These are phyloP conservation scores for Congeria kusceri DNA, from an alignment of 2,888 invertebrate genomes.

Conservation along the genomic window DNA sequence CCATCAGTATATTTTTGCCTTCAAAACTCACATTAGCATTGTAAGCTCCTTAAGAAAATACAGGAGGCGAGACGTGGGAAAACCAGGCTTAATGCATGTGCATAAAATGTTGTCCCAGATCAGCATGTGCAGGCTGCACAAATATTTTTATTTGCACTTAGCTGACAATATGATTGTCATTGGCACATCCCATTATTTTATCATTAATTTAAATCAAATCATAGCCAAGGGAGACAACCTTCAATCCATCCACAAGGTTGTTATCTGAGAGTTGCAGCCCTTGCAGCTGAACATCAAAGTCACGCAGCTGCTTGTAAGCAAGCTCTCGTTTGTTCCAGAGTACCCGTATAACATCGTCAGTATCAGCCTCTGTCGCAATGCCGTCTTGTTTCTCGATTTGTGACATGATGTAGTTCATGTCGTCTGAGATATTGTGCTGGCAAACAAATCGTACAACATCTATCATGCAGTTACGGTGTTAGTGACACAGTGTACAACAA, in stretches of 20 bases:
- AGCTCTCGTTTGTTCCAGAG: conserved; percentile 78
- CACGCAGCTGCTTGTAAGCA: conserved; percentile 69
- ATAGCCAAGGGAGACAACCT: conserved; percentile 60
- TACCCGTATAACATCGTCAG: conserved; percentile 75
- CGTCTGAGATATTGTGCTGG: conserved; percentile 51
- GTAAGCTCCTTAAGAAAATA: no score
- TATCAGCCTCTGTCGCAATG: conserved; percentile 59
- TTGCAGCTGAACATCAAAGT: conserved; percentile 74
- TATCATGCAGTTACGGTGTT: not conserved
- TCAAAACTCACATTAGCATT: no score
- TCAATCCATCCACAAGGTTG: conserved; percentile 72
- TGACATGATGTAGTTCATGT: conserved; percentile 73
- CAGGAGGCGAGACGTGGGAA: no score
- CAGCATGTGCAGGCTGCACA: no score
- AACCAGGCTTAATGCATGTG: no score
- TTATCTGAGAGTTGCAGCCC: conserved; percentile 74
- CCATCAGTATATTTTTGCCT: no score
- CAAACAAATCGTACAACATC: conserved; percentile 28
- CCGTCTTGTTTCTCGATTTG: conserved; percentile 78
- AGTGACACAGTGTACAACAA: no score
- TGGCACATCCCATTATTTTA: no score
- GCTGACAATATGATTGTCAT: no score
- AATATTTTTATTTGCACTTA: no score
- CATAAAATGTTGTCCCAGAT: no score
- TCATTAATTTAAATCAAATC: no score